A percentile compares a stretch with the other conserved stretches of the same genome.
Evolutionary conservation across 2,797 vertebrate species (phyloP).

Genomic region (Octomys mimax): DNA sequence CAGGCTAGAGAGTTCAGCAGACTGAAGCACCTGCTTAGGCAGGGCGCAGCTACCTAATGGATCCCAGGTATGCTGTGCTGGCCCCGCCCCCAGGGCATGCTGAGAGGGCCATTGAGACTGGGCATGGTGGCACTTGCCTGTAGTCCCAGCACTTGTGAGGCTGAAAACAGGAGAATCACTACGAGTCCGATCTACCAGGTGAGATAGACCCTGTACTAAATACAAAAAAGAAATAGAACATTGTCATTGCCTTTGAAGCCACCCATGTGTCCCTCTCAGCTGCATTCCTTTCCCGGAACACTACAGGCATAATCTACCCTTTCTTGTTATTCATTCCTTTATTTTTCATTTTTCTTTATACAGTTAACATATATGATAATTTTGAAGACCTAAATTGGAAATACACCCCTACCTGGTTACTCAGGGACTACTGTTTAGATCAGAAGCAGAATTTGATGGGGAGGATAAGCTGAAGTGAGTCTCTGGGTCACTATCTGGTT

Average conservation of each 20-base stretch:
- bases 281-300: slow-evolving; percentile 25
- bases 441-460: neutral
- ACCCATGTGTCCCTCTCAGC: slow-evolving; percentile 4
- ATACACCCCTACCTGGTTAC: neutral
- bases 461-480: slow-evolving; percentile 1
- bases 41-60: no score
- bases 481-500: neutral
- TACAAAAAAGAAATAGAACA: neutral
- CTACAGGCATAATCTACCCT: neutral
- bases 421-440: neutral
- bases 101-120: no score
- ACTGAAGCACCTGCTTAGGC: no score
- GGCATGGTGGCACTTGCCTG: no score
- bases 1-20: no score
- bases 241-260: neutral
- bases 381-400: slow-evolving; percentile 16
- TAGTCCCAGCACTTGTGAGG: no score
- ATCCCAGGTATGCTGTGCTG: no score
- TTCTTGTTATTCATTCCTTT: slow-evolving; percentile 57
- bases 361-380: slow-evolving; percentile 37
- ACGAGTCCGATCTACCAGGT: no score
- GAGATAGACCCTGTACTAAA: no score
- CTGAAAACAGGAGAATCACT: no score
- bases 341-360: slow-evolving; percentile 49
- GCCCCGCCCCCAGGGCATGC: no score